phyloP scores from a whole-genome alignment of 2,888 invertebrate genomes.

The Napeogenes inachia region DNA sequence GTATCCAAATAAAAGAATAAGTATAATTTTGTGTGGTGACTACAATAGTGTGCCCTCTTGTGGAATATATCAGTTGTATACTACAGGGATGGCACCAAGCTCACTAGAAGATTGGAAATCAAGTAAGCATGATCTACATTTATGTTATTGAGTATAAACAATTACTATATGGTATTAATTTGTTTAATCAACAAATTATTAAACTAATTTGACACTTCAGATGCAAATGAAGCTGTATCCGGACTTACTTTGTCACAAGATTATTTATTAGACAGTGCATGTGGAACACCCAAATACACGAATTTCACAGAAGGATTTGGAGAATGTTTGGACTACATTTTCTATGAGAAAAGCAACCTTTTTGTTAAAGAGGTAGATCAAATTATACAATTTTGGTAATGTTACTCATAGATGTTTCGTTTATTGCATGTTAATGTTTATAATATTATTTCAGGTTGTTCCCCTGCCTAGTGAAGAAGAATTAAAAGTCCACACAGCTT shows the following conservation, averaged over 20 bases:
- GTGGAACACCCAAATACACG: slow-evolving; percentile 89
- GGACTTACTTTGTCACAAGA: slow-evolving; percentile 81
- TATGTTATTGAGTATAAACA: not conserved
- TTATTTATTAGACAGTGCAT: slow-evolving; percentile 84
- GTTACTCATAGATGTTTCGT: not conserved
- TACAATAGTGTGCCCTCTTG: slow-evolving; percentile 93
- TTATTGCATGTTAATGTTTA: not conserved
- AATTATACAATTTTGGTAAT: not conserved
- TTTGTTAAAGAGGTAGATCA: slow-evolving; percentile 78
- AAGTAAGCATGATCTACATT: slow-evolving; percentile 76
- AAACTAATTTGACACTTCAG: slow-evolving; percentile 58
- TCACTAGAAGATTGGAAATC: slow-evolving; percentile 86
- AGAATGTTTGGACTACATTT: slow-evolving; percentile 95
- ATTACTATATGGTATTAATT: not conserved
- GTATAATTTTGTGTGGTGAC: slow-evolving; percentile 91
- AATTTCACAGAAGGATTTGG: slow-evolving; percentile 90
- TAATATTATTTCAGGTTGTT: slow-evolving; percentile 77
- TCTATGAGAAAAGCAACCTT: slow-evolving; percentile 82
- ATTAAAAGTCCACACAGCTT: slow-evolving; percentile 82
- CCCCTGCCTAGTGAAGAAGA: slow-evolving; percentile 90
- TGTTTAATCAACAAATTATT: not conserved
- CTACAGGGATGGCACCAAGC: slow-evolving; percentile 80
- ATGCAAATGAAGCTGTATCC: slow-evolving; percentile 80
- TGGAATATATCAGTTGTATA: slow-evolving; percentile 88
- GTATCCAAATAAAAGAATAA: slow-evolving; percentile 66